Percentiles rank a stretch among this genome's conserved stretches.
Evolutionary conservation across 2,888 invertebrate species (phyloP).

Genomic region (Caradrina kadenii): DNA sequence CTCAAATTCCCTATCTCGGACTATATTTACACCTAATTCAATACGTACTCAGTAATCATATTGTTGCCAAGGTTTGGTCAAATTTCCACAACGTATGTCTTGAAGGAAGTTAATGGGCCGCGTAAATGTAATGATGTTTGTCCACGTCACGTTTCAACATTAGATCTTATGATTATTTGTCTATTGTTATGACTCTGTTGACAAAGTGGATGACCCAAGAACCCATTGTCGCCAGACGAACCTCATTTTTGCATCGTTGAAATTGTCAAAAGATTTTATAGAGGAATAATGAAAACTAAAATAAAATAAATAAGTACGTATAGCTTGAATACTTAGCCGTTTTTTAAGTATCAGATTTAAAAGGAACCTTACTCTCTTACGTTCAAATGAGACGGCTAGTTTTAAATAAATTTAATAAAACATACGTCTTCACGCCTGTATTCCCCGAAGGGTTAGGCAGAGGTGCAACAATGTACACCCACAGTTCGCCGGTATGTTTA

Average conservation of each 20-base stretch:
- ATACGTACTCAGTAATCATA: conserved; percentile 15
- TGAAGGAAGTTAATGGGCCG: conserved; percentile 26
- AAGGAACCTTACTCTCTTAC: too few species aligned
- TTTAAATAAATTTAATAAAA: too few species aligned
- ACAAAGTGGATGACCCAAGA: background rate
- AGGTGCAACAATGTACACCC: too few species aligned
- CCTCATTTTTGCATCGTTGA: background rate
- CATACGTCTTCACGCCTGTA: too few species aligned
- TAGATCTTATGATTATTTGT: conserved; percentile 32
- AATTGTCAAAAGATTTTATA: too few species aligned
- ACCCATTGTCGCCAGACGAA: background rate
- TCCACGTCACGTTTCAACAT: conserved; percentile 25
- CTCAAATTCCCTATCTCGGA: background rate
- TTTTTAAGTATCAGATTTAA: too few species aligned
- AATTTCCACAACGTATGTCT: conserved; percentile 8
- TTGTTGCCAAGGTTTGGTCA: conserved; percentile 13
- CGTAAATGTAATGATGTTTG: conserved; percentile 37
- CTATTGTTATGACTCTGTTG: conserved; percentile 35
- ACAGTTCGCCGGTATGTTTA: too few species aligned
- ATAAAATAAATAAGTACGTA: background rate
- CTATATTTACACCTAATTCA: conserved; percentile 20
- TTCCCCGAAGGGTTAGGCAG: too few species aligned
- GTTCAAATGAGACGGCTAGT: too few species aligned
- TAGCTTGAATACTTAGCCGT: too few species aligned
- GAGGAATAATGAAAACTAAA: too few species aligned